Base-by-base conservation (phyloP, 1,140 invertebrate genomes). In the Hypsibius dujardini region DNA sequence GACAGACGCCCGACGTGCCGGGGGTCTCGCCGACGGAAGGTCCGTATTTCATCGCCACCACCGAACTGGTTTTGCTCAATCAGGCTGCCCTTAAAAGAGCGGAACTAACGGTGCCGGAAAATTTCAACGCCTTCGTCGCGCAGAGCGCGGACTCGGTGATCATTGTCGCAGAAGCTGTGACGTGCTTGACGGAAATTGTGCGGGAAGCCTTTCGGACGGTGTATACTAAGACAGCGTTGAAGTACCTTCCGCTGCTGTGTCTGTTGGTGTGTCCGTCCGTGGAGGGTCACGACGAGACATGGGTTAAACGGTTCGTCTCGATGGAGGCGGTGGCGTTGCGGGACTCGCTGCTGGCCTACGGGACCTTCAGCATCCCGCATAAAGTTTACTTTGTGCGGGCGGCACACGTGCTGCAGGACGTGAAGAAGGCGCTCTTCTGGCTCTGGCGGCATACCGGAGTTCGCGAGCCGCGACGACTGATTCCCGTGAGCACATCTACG, bases 201-300 rank as follows among this genome's bases (percentile, higher is more conserved):
- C 3, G 62, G 7, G 12, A 42, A 45, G 62, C 45, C 7, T 67
- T 67, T 42, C 62, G 62, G 12, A 67, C 3, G 12, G 3, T 67
- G 3, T 67, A 67, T 42, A 42, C 62, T 45, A 12, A 3, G 45
- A 67, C 62, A 45, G 12, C 12, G 3, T 67, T 67, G 62, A 12
- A 67, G 42, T 15, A 12, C 42, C 12, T 67, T 42, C 62, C 62
- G 12, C 42, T 67, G 7, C 12, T 67, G 7, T 12, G 12, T 67
- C 62, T 67, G 12, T 67, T 67, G 42, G 62, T 42, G 12, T 15
- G 62, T 67, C 62, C 62, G 62, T 67, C 45, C 3, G 62, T 42
- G 12, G 62, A 67, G 45, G 62, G 12, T 12, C 42, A 12, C 12
- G 62, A 67, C 42, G 12, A 12, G 3, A 42, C 7, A 12, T 67